A percentile compares a stretch with the other conserved stretches of the same genome.
These are phyloP conservation scores for Sepioteuthis lessoniana DNA, from an alignment of 2,888 invertebrate genomes.

Conservation along the genomic window DNA sequence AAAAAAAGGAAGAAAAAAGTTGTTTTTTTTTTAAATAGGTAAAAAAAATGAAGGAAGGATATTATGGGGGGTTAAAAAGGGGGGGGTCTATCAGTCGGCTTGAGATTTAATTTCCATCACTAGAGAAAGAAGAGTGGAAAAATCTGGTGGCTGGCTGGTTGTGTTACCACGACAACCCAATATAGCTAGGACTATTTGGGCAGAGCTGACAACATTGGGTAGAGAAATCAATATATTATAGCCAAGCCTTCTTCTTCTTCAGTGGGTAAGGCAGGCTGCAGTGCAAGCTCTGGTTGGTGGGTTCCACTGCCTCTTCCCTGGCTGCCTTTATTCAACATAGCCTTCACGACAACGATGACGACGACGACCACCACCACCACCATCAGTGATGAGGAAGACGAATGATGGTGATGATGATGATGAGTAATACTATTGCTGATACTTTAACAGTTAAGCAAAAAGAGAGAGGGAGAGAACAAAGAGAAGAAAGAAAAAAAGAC, in stretches of 20 bases:
- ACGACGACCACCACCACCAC: background rate
- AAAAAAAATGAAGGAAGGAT: background rate
- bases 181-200: conserved; percentile 37
- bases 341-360: background rate
- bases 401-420: too few species aligned
- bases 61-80: background rate
- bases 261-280: background rate
- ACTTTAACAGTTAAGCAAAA: too few species aligned
- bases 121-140: background rate
- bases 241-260: background rate
- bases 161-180: conserved; percentile 41
- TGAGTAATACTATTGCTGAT: too few species aligned
- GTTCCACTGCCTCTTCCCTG: background rate
- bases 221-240: conserved; percentile 43
- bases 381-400: background rate
- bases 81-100: background rate
- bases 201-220: background rate
- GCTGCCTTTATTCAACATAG: background rate
- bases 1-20: too few species aligned
- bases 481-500: background rate
- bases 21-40: too few species aligned
- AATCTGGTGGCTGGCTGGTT: conserved; percentile 36
- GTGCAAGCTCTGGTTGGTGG: background rate
- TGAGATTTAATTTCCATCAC: background rate
- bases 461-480: background rate